A percentile compares a stretch with the other conserved stretches of the same genome.
Conservation (phyloP, 2,113 vertebrate genomes). For the Gavia stellata region DNA sequence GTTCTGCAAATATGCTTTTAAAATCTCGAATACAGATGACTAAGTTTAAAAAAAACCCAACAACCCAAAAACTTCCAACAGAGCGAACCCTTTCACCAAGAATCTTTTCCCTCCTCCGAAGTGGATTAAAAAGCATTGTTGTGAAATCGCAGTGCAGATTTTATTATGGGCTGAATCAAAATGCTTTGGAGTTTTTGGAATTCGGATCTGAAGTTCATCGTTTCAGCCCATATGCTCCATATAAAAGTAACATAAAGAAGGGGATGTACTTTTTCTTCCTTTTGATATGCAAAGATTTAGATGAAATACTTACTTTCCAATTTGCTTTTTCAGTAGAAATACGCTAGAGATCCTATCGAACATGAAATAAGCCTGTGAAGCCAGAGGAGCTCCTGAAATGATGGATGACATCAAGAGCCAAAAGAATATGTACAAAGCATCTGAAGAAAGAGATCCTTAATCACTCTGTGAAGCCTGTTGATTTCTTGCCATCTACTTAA, state of each 20-base stretch:
- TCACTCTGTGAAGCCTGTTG: neutral
- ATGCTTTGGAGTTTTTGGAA: neutral
- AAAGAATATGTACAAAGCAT: neutral
- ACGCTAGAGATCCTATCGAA: neutral
- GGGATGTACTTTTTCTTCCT: neutral
- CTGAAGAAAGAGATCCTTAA: neutral
- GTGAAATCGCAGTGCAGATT: neutral
- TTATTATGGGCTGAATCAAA: conserved; percentile 14
- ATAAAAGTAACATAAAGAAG: conserved; percentile 17
- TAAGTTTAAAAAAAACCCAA: neutral
- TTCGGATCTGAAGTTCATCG: neutral
- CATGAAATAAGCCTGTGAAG: neutral
- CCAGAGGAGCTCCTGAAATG: neutral
- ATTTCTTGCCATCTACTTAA: conserved; percentile 14
- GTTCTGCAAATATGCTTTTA: neutral
- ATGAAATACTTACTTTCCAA: conserved; percentile 15
- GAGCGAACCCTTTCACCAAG: neutral
- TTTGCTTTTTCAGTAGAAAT: conserved; percentile 9
- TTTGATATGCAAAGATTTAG: conserved; percentile 41
- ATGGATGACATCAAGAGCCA: neutral
- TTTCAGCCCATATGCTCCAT: conserved; percentile 15
- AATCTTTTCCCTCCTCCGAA: neutral
- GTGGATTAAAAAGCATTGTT: conserved; percentile 4
- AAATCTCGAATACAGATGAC: neutral
- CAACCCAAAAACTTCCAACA: neutral